phyloP scores from a whole-genome alignment of 2,113 vertebrate genomes.

The Sciurus niger region DNA sequence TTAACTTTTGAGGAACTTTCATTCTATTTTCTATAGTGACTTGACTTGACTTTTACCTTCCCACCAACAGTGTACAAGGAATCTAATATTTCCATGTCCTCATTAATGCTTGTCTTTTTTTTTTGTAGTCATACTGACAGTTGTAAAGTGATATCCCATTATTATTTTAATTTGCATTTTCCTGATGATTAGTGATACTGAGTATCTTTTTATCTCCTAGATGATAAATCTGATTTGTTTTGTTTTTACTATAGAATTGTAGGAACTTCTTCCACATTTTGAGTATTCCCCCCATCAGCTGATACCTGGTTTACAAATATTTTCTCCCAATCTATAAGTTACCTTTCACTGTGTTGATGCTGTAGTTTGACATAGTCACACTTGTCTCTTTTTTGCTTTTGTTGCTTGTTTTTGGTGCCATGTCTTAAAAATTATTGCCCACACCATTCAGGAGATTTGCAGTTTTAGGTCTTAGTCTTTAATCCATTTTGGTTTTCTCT shows the following conservation, averaged over 20 bases:
- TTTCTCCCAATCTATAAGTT: background rate
- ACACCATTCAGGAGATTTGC: background rate
- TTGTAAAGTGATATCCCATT: background rate
- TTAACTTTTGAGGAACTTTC: background rate
- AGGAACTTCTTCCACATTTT: background rate
- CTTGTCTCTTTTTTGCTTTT: background rate
- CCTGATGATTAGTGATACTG: background rate
- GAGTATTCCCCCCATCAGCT: background rate
- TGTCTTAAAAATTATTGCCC: background rate
- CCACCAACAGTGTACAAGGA: background rate
- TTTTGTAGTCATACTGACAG: background rate
- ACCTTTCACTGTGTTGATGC: background rate
- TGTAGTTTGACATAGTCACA: background rate
- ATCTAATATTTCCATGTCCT: background rate
- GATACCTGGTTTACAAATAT: background rate
- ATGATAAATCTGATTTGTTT: background rate
- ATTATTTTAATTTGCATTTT: background rate
- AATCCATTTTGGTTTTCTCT: background rate
- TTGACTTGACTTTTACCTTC: background rate
- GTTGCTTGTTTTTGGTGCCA: background rate
- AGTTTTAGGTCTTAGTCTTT: constrained; percentile 6
- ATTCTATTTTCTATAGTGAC: background rate
- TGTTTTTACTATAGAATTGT: background rate
- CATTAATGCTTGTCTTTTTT: background rate
- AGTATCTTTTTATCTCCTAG: background rate